Conservation (phyloP, 1,140 invertebrate species). For the Trichomalopsis sarcophagae region DNA sequence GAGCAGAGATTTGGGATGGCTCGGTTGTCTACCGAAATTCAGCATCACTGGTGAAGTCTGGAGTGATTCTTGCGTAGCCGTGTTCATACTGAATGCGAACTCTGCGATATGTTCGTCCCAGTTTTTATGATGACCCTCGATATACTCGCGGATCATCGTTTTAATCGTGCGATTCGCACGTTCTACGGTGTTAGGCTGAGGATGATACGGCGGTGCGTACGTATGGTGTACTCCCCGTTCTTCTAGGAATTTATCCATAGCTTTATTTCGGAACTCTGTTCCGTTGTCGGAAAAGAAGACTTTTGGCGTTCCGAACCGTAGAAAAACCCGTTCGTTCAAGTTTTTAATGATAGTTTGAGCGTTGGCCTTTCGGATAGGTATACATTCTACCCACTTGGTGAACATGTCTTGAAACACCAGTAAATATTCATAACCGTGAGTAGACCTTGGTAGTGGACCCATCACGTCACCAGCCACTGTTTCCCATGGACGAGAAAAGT, state of each 20-base stretch:
- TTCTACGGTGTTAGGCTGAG: conserved; percentile 66
- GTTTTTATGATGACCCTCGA: neutral
- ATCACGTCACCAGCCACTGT: conserved; percentile 59
- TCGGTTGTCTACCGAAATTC: neutral
- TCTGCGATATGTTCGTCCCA: neutral
- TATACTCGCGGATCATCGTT: conserved; percentile 57
- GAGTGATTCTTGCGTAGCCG: neutral
- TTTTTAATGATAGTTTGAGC: neutral
- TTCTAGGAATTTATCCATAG: neutral
- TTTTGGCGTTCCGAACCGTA: neutral
- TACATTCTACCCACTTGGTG: conserved; percentile 52
- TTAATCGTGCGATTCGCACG: conserved; percentile 65
- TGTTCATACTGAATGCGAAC: neutral
- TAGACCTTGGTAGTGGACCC: conserved; percentile 59
- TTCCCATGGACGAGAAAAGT: conserved; percentile 52
- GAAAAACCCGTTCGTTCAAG: neutral
- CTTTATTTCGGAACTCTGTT: conserved; percentile 33
- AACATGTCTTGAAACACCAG: conserved; percentile 52
- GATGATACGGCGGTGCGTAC: conserved; percentile 64
- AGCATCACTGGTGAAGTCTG: neutral
- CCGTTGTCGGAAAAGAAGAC: conserved; percentile 42
- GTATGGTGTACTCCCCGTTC: conserved; percentile 57
- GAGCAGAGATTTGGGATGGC: too few species aligned
- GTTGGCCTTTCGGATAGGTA: conserved; percentile 31
- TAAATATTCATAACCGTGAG: conserved; percentile 27